These are phyloP conservation scores for Pseudolaguvia tuberculata DNA, from an alignment of 2,113 vertebrate genomes.

Conservation along the genomic window DNA sequence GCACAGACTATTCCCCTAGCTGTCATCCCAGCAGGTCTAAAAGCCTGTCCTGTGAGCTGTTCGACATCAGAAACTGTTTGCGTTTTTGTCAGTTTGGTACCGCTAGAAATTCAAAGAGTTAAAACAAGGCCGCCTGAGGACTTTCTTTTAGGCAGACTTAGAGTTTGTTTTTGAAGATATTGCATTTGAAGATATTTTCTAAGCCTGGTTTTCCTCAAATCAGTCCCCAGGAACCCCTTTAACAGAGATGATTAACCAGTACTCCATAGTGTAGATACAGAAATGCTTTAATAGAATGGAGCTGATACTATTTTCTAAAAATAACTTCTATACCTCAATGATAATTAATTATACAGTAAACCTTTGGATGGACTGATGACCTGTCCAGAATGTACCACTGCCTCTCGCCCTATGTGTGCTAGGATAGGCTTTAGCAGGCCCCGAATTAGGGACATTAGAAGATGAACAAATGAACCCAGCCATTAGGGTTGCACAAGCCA, in stretches of 20 bases:
- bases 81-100: constrained; percentile 67
- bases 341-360: too few relatives aligned
- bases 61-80: constrained; percentile 68
- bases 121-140: constrained; percentile 32
- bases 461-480: too few relatives aligned
- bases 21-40: constrained; percentile 67
- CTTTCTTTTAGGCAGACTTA: constrained; percentile 15
- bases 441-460: too few relatives aligned
- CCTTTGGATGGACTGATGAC: too few relatives aligned
- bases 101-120: constrained; percentile 50
- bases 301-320: neutral
- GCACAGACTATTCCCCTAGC: constrained; percentile 62
- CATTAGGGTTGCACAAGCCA: too few relatives aligned
- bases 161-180: constrained; percentile 20
- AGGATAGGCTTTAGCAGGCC: too few relatives aligned
- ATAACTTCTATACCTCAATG: too few relatives aligned
- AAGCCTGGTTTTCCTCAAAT: neutral
- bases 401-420: too few relatives aligned
- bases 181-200: constrained; percentile 11
- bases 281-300: too few relatives aligned
- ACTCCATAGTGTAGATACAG: neutral
- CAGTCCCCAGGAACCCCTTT: neutral
- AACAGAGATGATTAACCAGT: neutral
- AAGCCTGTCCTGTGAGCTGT: constrained; percentile 63
- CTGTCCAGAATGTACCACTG: too few relatives aligned